These are phyloP conservation scores for Leucosticte australis DNA, from an alignment of 2,113 vertebrate species.

Conservation along the genomic window DNA sequence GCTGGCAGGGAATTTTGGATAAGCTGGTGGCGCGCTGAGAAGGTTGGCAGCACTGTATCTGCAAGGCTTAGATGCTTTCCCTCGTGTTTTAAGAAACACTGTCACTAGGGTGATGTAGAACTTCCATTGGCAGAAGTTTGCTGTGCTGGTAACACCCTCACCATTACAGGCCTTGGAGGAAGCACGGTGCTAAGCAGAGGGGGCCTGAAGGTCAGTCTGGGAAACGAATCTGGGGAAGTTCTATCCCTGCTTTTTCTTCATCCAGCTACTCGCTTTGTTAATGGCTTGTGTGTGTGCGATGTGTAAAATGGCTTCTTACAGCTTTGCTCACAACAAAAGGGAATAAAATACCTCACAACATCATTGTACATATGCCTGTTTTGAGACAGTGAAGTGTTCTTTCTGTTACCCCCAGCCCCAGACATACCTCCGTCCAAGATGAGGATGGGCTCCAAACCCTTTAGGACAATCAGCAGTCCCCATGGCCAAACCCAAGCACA, in stretches of 20 bases:
- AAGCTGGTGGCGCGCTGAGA: background rate
- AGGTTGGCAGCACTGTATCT: background rate
- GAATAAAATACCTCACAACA: slow-evolving; percentile 78
- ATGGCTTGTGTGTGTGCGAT: slow-evolving; percentile 36
- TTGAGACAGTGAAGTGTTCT: slow-evolving; percentile 1
- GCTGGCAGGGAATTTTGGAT: rapidly evolving
- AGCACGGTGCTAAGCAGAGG: background rate
- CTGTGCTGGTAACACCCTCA: background rate
- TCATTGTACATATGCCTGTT: slow-evolving; percentile 7
- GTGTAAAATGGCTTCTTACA: slow-evolving; percentile 58
- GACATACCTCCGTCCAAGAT: background rate
- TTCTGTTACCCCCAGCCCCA: background rate
- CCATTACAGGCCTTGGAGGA: background rate
- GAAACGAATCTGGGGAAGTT: background rate
- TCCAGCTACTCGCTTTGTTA: background rate
- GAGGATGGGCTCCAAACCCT: background rate
- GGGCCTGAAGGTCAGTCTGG: background rate
- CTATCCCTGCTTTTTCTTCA: background rate
- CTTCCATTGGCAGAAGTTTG: background rate
- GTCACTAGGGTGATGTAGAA: rapidly evolving
- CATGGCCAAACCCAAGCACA: background rate
- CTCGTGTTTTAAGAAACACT: background rate
- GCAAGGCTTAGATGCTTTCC: background rate
- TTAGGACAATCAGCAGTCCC: background rate
- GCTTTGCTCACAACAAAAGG: slow-evolving; percentile 70